These are phyloP conservation scores for Thecocarcelia acutangulata DNA, from an alignment of 2,888 invertebrate genomes.

Conservation along the genomic window DNA sequence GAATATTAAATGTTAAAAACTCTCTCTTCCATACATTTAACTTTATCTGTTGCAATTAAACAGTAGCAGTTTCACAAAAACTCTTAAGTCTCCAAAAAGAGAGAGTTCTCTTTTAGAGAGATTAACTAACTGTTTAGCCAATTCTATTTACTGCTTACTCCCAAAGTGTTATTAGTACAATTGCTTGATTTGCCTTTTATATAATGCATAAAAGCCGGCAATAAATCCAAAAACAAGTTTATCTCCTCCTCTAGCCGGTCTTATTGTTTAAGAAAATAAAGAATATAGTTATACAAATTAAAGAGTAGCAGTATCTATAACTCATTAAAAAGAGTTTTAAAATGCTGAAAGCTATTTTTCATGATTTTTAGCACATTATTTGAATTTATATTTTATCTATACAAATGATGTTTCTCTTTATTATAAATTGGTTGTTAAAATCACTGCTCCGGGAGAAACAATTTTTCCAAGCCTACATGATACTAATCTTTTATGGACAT, in stretches of 20 bases:
- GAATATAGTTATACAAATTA: not conserved
- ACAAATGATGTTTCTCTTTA: not conserved
- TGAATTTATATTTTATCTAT: not conserved
- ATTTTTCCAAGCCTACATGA: conserved; percentile 61
- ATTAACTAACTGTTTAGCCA: not conserved
- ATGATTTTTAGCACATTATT: no score
- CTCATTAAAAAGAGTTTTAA: not conserved
- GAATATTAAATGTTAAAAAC: no score
- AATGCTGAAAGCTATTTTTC: not conserved
- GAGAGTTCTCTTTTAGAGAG: not conserved
- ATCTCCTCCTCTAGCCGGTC: conserved; percentile 36
- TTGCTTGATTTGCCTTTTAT: not conserved
- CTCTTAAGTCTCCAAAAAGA: no score
- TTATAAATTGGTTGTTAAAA: conserved; percentile 5
- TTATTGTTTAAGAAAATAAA: conserved; percentile 6
- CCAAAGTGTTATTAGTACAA: not conserved
- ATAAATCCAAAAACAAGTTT: conserved; percentile 43
- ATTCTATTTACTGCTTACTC: not conserved
- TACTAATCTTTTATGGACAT: conserved; percentile 58
- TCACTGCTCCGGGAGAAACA: not conserved
- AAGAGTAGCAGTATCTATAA: not conserved
- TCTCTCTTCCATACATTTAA: no score
- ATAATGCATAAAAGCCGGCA: conserved; percentile 49
- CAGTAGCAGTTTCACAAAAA: no score
- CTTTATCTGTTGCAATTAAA: no score